These are phyloP conservation scores for Drosophila pseudotakahashii DNA, from an alignment of 2,888 invertebrate genomes.

Conservation along the genomic window DNA sequence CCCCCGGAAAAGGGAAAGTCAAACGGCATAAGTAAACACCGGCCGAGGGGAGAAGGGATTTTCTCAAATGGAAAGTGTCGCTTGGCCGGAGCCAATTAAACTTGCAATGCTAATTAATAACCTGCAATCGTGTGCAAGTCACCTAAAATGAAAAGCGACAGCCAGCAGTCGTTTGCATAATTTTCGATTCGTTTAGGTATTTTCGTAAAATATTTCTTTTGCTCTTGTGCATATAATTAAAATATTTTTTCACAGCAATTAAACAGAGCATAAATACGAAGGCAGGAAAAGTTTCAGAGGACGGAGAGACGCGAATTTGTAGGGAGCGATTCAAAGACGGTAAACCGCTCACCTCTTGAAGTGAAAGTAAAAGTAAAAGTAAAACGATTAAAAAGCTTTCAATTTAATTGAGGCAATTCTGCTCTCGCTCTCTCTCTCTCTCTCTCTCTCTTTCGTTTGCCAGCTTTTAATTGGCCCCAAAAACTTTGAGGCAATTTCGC, in stretches of 20 bases:
- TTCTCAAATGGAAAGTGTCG: conserved; percentile 41
- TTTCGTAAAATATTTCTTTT: conserved; percentile 21
- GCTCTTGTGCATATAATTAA: conserved; percentile 41
- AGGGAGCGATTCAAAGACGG: conserved; percentile 10
- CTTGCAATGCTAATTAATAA: conserved; percentile 72
- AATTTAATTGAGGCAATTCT: conserved; percentile 53
- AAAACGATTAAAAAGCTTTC: conserved; percentile 54
- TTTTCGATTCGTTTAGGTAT: conserved; percentile 22
- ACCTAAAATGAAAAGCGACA: conserved; percentile 19
- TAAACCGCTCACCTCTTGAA: conserved; percentile 27
- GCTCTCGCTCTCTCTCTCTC: conserved; percentile 12
- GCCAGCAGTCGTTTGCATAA: conserved; percentile 46
- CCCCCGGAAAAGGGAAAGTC: conserved; percentile 68
- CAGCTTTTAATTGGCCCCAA: conserved; percentile 34
- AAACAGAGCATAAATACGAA: conserved; percentile 47
- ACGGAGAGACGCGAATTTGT: conserved; percentile 7
- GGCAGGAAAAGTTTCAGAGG: conserved; percentile 5
- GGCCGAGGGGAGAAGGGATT: background rate
- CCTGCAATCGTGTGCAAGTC: conserved; percentile 46
- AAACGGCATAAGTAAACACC: conserved; percentile 75
- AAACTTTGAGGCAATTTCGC: conserved; percentile 23
- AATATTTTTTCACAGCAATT: conserved; percentile 52
- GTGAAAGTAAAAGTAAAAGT: conserved; percentile 30
- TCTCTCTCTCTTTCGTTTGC: background rate
- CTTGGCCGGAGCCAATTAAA: conserved; percentile 52